Base-by-base conservation (phyloP, 2,888 invertebrate genomes). In the Drosophila fungiperda region DNA sequence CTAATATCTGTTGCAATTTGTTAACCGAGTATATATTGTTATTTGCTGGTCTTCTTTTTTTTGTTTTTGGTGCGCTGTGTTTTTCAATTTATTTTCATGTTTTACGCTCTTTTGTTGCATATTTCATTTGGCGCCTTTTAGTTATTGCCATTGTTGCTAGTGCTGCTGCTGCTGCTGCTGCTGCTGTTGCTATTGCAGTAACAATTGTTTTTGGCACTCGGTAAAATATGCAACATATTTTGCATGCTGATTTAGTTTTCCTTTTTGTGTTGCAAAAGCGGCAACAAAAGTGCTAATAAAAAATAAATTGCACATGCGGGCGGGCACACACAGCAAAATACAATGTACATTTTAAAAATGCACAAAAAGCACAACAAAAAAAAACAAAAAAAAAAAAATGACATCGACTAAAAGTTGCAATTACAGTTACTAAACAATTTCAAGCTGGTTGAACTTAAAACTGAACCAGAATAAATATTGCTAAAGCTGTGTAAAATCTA, bases 141-240 rank as follows among this genome's bases (percentile, higher is more conserved):
- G 87, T 81, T 83, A 86, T 83, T 74, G 81, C 85, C 78, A 78
- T 83, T 68, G 66, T 66, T 82, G 64, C 54, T 29, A 29, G 17
- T 70, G 53, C 33, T 69, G 62, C 33, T 69, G 62, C 11, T n/a
- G n/a, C n/a, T 63, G 67, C 9, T 65, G 54, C 3, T 70, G 45
- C 8, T 38, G 60, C 12, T 54, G 63, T 32, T 45, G 61, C 17
- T 59, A 38, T 40, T 20, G 54, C 40, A 68, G 62, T 48, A 61
- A 57, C 75, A 82, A 74, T 71, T 76, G 73, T 71, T 79, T 76
- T 71, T 73, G 69, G 69, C 70, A 72, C 75, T 65, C 59, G 70
- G 86, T 85, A 78, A 90, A 86, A 86, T 86, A 86, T 86, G 90
- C 86, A 85, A 76, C 86, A 88, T 83, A 86, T 90, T 90, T 84